Evolutionary conservation across 2,113 vertebrate genomes (phyloP).

Genomic region (Hypanus sabinus): DNA sequence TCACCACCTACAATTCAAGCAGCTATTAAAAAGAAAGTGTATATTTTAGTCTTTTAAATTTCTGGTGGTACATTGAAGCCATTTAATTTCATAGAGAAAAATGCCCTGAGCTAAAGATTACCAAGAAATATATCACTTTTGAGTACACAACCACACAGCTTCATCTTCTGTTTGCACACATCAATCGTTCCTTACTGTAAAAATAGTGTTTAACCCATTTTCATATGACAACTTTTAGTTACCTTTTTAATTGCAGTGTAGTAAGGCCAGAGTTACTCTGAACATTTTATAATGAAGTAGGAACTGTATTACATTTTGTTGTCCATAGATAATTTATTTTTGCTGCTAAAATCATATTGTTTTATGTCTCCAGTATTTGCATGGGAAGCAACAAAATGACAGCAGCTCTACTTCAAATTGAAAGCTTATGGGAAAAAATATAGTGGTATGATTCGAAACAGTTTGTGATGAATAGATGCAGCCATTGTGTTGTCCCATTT

Average conservation of each 20-base stretch:
- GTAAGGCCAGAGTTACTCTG: background rate
- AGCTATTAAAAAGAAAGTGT: background rate
- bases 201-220: background rate
- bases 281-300: background rate
- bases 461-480: constrained; percentile 7
- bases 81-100: background rate
- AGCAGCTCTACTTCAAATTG: background rate
- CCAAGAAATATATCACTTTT: background rate
- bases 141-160: background rate
- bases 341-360: constrained; percentile 2
- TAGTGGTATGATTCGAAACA: background rate
- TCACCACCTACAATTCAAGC: background rate
- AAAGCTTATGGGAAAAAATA: background rate
- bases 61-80: background rate
- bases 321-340: background rate
- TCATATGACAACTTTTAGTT: background rate
- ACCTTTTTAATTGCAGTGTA: background rate
- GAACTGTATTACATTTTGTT: background rate
- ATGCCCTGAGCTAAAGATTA: background rate
- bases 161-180: background rate
- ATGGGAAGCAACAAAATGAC: background rate
- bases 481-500: background rate
- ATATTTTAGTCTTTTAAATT: background rate
- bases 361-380: background rate
- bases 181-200: background rate